phyloP scores from a whole-genome alignment of 2,888 invertebrate species.

The Ennomos quercinarius region DNA sequence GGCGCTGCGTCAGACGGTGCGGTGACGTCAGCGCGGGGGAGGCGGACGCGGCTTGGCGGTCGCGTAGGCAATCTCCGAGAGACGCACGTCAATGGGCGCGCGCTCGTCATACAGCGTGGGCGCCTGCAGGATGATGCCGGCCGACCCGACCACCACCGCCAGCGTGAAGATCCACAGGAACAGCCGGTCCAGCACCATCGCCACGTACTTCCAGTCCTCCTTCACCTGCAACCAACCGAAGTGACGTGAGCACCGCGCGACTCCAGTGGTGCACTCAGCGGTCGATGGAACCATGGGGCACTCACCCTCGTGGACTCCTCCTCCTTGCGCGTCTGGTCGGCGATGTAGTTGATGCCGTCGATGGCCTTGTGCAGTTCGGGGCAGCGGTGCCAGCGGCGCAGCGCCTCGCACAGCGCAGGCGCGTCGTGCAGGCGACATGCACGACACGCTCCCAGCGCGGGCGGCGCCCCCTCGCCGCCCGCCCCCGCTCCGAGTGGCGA shows the following conservation, averaged over 20 bases:
- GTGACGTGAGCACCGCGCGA: neutral
- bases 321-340: conserved; percentile 96
- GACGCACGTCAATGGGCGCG: conserved; percentile 93
- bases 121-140: conserved; percentile 97
- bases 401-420: conserved; percentile 86
- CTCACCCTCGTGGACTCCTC: conserved; percentile 95
- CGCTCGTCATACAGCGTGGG: conserved; percentile 97
- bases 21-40: conserved; percentile 59
- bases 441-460: conserved; percentile 59
- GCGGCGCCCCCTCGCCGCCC: conserved; percentile 50
- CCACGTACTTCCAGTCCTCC: conserved; percentile 99
- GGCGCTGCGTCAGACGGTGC: conserved; percentile 11
- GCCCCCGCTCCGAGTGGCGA: conserved; percentile 40
- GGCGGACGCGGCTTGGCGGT: conserved; percentile 91
- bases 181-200: conserved; percentile 98
- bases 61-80: conserved; percentile 95
- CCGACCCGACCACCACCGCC: conserved; percentile 97
- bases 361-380: conserved; percentile 97
- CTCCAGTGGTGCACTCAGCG: neutral
- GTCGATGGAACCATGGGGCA: conserved; percentile 30
- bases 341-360: conserved; percentile 96
- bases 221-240: conserved; percentile 89
- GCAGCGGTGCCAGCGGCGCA: conserved; percentile 94
- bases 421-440: conserved; percentile 86
- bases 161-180: conserved; percentile 99